Conservation (phyloP, 2,888 invertebrate species). For the Chrysopilus asiliformis region DNA sequence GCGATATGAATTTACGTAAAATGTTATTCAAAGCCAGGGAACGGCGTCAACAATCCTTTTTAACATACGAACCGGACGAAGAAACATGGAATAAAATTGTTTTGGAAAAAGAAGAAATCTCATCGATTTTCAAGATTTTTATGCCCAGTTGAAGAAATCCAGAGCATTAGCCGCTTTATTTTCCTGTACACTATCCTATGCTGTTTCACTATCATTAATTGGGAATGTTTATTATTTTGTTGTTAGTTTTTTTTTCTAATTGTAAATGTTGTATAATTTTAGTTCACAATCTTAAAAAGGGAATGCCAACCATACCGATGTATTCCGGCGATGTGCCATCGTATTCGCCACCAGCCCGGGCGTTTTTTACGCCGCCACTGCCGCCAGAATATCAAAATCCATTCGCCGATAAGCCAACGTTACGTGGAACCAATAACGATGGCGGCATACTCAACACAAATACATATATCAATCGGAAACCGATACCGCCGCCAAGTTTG, state of each 20-base stretch:
- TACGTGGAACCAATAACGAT: conserved; percentile 56
- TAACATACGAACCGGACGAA: too few species aligned
- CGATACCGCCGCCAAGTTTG: conserved; percentile 70
- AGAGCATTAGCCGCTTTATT: too few species aligned
- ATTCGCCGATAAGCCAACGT: conserved; percentile 78
- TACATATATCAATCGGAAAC: conserved; percentile 53
- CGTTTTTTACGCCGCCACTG: conserved; percentile 69
- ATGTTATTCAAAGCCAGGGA: too few species aligned
- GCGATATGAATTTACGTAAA: too few species aligned
- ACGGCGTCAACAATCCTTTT: too few species aligned
- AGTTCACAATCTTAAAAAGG: conserved; percentile 46
- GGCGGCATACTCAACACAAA: conserved; percentile 22
- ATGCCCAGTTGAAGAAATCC: too few species aligned
- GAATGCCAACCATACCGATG: conserved; percentile 45
- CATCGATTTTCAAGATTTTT: too few species aligned
- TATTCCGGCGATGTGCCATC: conserved; percentile 60
- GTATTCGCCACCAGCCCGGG: conserved; percentile 67
- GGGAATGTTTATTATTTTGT: conserved; percentile 1
- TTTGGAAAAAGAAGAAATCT: too few species aligned
- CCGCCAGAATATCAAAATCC: conserved; percentile 75
- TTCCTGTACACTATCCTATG: too few species aligned
- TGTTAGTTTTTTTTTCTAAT: conserved; percentile 6
- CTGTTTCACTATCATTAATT: background rate
- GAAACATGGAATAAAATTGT: too few species aligned
- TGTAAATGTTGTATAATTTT: conserved; percentile 8